Base-by-base conservation (phyloP, 2,113 vertebrate species). In the Sebastes fasciatus region DNA sequence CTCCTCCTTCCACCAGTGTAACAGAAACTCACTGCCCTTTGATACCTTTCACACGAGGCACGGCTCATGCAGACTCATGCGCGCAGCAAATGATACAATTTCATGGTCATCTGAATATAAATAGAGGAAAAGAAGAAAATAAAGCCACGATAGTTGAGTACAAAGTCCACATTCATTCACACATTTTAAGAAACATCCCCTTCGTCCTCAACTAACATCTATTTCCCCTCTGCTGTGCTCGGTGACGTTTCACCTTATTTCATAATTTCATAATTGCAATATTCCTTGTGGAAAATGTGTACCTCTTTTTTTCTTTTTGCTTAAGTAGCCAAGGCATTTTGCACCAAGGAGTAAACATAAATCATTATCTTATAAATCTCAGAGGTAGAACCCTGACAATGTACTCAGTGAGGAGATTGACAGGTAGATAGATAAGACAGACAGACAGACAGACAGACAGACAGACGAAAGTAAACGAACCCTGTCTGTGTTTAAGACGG, bases 371-470 rank as follows among this genome's bases (percentile, higher is more conserved):
- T 93, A 91, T 79, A 92, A 94, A 93, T 90, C 77, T 92, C 88
- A 94, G 95, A 96, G 95, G 95, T 96, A 96, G 95, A 95, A 88
- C 89, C 93, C 93, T 90, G 93, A 92, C 92, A 90, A 82, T 79
- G 72, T 78, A 73, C 90, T 91, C 86, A 67, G 80, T 62, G 81
- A 87, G 82, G 79, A 88, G 83, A 89, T 69, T 89, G 84, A 91
- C 91, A 93, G 90, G 89, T 79, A 58, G 83, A 94, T 75, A 90
- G 71, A 89, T 74, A 81, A 88, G 84, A 88, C 88, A 87, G 87
- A 91, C 87, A 85, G 51, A 52, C 51, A 87, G 87, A 91, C 87
- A 85, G 51, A 52, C 51, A 7, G 58, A 60, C 54, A 55, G 86
- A 91, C 80, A 75, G 84, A 81, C 79, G 61, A 71, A 71, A 83